Percentiles rank a stretch among this genome's conserved stretches.
phyloP scores from a whole-genome alignment of 1,140 invertebrate species.

The Monochamus saltuarius region DNA sequence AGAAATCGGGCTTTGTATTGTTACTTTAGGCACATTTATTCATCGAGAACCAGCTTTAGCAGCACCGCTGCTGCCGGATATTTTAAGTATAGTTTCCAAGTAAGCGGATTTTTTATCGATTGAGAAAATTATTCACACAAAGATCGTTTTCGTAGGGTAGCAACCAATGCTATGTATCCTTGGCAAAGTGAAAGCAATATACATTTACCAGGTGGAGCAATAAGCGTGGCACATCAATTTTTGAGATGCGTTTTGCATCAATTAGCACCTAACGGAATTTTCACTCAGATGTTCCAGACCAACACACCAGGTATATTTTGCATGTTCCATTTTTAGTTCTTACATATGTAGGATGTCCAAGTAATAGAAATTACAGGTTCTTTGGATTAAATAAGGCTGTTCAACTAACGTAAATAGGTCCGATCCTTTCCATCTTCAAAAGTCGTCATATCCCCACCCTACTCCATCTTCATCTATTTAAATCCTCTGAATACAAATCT shows the following conservation, averaged over 20 bases:
- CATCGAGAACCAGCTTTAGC: conserved; percentile 92
- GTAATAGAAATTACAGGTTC: too few relatives aligned
- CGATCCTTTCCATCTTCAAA: too few relatives aligned
- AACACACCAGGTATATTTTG: conserved; percentile 69
- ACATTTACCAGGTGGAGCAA: conserved; percentile 83
- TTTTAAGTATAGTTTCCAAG: conserved; percentile 85
- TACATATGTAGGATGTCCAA: too few relatives aligned
- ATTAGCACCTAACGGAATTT: conserved; percentile 92
- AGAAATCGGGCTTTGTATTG: conserved; percentile 92
- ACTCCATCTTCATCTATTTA: too few relatives aligned
- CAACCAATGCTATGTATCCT: conserved; percentile 74
- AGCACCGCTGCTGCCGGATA: conserved; percentile 88
- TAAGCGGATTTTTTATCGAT: conserved; percentile 48
- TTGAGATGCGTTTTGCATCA: conserved; percentile 95
- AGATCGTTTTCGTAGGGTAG: conserved; percentile 57
- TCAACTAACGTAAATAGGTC: too few relatives aligned
- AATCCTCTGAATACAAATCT: too few relatives aligned
- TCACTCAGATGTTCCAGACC: conserved; percentile 93
- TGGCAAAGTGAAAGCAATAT: conserved; percentile 90
- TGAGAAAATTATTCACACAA: not conserved
- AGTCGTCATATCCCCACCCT: too few relatives aligned
- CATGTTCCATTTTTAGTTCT: too few relatives aligned
- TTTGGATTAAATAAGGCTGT: too few relatives aligned
- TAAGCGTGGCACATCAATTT: conserved; percentile 95
- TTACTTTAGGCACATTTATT: conserved; percentile 92